Percentiles rank a stretch among this genome's conserved stretches.
Evolutionary conservation across 2,888 invertebrate genomes (phyloP).

Genomic region (Nephrotoma guestfalica): DNA sequence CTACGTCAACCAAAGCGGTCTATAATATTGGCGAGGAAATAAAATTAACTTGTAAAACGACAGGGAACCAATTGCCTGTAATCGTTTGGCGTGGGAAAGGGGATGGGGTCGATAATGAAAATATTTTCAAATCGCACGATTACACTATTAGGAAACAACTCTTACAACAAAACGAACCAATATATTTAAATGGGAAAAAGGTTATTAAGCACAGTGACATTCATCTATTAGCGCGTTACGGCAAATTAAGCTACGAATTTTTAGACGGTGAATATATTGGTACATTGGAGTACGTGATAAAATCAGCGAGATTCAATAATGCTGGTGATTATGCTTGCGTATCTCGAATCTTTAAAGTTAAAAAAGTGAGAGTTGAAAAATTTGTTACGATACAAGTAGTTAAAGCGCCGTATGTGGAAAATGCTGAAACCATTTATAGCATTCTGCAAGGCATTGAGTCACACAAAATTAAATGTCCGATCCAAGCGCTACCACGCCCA

Average conservation of each 20-base stretch:
- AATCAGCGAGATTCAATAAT: not conserved
- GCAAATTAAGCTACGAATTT: not conserved
- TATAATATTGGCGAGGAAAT: not conserved
- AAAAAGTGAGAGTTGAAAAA: not conserved
- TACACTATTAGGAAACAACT: not conserved
- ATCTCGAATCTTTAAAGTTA: not conserved
- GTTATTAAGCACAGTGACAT: not conserved
- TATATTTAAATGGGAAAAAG: not conserved
- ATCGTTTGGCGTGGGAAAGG: not conserved
- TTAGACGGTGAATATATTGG: not conserved
- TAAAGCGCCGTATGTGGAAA: not conserved
- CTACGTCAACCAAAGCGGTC: not conserved
- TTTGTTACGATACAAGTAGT: not conserved
- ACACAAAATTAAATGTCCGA: not conserved
- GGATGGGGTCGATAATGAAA: not conserved
- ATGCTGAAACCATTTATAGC: not conserved
- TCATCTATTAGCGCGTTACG: not conserved
- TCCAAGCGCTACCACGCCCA: not conserved
- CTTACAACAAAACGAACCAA: not conserved
- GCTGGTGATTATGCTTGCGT: not conserved
- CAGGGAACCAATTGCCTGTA: not conserved
- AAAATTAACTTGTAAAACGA: not conserved
- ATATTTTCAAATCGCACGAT: not conserved
- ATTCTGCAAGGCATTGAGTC: not conserved
- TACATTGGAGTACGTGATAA: not conserved